Conservation (phyloP, 1,140 invertebrate genomes). For the Zaprionus ghesquierei region DNA sequence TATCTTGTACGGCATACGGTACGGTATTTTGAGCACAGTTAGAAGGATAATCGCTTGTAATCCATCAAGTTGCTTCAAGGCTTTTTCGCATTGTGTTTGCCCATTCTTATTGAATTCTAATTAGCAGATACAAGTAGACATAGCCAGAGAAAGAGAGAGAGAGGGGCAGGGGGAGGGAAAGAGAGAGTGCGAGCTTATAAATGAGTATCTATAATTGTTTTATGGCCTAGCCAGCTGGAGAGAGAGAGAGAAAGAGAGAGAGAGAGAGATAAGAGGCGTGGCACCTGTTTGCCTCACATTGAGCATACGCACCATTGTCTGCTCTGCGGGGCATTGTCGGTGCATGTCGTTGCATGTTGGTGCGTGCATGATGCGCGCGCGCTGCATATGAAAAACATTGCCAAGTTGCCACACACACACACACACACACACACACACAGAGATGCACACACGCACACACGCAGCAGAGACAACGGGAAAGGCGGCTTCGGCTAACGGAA, state of each 20-base stretch:
- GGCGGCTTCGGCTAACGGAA: not conserved
- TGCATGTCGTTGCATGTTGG: conserved; percentile 14
- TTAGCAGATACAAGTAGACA: not conserved
- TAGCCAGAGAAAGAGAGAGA: not conserved
- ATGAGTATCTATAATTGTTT: conserved; percentile 42
- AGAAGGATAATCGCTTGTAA: not conserved
- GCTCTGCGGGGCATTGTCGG: not conserved
- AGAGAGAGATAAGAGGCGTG: conserved; percentile 18
- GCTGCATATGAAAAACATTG: conserved; percentile 27
- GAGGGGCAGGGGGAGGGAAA: not conserved
- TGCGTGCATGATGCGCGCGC: conserved; percentile 50
- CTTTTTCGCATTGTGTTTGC: not conserved
- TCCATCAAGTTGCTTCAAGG: not conserved
- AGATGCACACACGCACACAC: not conserved
- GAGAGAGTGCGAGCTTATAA: conserved; percentile 1
- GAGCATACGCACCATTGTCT: conserved; percentile 11
- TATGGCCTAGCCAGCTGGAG: not conserved
- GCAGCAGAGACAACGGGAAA: conserved; percentile 21
- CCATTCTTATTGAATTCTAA: not conserved
- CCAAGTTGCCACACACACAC: not conserved
- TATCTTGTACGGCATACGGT: too few relatives aligned
- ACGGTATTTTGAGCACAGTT: not conserved
- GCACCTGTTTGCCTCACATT: conserved; percentile 16
- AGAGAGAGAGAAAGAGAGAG: not conserved
- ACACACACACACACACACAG: not conserved